phyloP scores from a whole-genome alignment of 2,888 invertebrate species.

The Catocala nupta region DNA sequence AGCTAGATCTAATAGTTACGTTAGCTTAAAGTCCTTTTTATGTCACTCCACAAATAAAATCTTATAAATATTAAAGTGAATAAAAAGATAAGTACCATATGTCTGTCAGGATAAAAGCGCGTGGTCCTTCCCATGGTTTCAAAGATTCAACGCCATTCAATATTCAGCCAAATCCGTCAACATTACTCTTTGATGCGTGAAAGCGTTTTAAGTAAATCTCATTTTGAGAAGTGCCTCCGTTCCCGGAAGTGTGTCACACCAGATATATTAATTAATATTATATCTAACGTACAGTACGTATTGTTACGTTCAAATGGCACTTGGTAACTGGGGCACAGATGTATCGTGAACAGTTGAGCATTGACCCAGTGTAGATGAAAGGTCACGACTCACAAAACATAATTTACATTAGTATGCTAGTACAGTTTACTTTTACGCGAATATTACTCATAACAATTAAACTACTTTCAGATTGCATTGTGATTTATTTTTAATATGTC shows the following conservation, averaged over 20 bases:
- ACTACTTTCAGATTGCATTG: no score
- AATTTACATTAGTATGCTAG: not conserved
- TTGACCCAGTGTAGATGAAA: conserved; percentile 48
- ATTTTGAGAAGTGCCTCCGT: conserved; percentile 27
- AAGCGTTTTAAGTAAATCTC: conserved; percentile 40
- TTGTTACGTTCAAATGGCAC: conserved; percentile 17
- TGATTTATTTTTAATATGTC: no score
- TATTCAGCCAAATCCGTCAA: conserved; percentile 39
- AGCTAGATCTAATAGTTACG: no score
- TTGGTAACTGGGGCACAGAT: conserved; percentile 45
- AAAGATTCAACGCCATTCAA: conserved; percentile 37
- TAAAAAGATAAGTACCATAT: conserved; percentile 12
- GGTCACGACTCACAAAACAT: conserved; percentile 46
- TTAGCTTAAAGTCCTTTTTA: no score
- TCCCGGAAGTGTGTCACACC: conserved; percentile 19
- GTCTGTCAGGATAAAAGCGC: conserved; percentile 6
- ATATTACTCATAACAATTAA: no score
- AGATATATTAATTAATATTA: conserved; percentile 9
- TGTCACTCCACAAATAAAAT: no score
- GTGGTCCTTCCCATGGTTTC: conserved; percentile 13
- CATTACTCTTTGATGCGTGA: conserved; percentile 27
- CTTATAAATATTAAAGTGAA: conserved; percentile 7
- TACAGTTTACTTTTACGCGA: no score
- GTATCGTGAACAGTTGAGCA: conserved; percentile 38
- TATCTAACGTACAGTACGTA: conserved; percentile 5